Evolutionary conservation across 2,888 invertebrate species (phyloP), one percentile per base, ranked within the genome.

Genomic region (Catocala nupta): DNA sequence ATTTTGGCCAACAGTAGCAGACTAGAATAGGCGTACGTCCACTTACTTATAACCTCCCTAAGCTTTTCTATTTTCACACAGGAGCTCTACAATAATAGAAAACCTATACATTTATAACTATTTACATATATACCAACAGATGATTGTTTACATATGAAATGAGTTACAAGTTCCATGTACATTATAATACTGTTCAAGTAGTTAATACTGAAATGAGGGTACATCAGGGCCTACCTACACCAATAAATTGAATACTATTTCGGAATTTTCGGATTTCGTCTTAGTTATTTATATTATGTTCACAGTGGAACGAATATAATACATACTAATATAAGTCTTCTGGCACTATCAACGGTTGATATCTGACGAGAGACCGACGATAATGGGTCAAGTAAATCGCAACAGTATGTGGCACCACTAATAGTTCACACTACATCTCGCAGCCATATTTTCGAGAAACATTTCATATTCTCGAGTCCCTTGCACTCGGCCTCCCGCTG

Each of bases 401-500:
- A 63, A 70, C 67, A 66, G 65, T 62, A 65, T 51, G 65, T 71
- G 68, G 68, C 75, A 77, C 77, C 74, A 71, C 70, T 69, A 77
- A 63, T 42, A 69, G 74, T 77, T 68, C 73, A 74, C 77, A 80
- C 69, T 68, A 64, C 61, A 56, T 73, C 69, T 73, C 68, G 63
- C 74, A 59, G 60, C 68, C 69, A 62, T 63, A 59, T 70, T 61
- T 65, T 68, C 63, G 70, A 73, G 75, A 70, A 67, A 66, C 70
- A 59, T 63, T 68, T 62, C 65, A 63, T 68, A 66, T 55, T 68
- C 60, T 62, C 55, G 64, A 59, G 64, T 70, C 65, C 81, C 82
- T 82, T 81, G 83, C 83, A 60, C 59, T 71, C 76, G 69, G 83
- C 86, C 83, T 84, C 89, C 87, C 84, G 84, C 80, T 79, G 77